phyloP scores from a whole-genome alignment of 2,797 vertebrate genomes.

The Champsocephalus esox region DNA sequence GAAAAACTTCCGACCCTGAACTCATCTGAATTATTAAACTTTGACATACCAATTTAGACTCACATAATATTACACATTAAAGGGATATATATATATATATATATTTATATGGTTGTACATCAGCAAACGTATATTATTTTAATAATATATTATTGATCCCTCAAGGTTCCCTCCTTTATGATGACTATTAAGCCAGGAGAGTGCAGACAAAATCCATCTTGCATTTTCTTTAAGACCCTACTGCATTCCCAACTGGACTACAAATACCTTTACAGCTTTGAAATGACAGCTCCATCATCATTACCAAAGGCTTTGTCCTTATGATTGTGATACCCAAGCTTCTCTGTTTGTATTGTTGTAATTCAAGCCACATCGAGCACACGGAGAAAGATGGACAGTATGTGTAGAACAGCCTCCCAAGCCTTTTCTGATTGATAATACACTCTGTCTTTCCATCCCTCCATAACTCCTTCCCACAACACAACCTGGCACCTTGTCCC shows the following conservation, averaged over 20 bases:
- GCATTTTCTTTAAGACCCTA: background rate
- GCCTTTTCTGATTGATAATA: constrained; percentile 47
- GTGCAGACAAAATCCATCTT: background rate
- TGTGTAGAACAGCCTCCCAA: constrained; percentile 51
- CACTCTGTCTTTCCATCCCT: constrained; percentile 61
- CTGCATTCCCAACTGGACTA: background rate
- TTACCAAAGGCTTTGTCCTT: background rate
- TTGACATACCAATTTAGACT: background rate
- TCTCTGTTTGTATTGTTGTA: constrained; percentile 24
- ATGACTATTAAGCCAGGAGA: no score
- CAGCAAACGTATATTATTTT: no score
- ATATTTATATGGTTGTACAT: no score
- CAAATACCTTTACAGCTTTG: constrained; percentile 9
- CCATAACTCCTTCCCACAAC: constrained; percentile 69
- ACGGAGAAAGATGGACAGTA: constrained; percentile 42
- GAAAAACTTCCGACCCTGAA: no score
- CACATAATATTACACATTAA: background rate
- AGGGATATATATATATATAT: background rate
- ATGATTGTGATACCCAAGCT: background rate
- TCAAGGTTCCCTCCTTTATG: background rate
- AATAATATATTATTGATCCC: background rate
- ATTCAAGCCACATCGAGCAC: constrained; percentile 50
- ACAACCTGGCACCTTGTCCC: constrained; percentile 78
- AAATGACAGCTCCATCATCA: background rate
- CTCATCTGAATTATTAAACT: background rate